phyloP scores from a whole-genome alignment of 2,797 vertebrate genomes.

The Phyllotis vaccarum region DNA sequence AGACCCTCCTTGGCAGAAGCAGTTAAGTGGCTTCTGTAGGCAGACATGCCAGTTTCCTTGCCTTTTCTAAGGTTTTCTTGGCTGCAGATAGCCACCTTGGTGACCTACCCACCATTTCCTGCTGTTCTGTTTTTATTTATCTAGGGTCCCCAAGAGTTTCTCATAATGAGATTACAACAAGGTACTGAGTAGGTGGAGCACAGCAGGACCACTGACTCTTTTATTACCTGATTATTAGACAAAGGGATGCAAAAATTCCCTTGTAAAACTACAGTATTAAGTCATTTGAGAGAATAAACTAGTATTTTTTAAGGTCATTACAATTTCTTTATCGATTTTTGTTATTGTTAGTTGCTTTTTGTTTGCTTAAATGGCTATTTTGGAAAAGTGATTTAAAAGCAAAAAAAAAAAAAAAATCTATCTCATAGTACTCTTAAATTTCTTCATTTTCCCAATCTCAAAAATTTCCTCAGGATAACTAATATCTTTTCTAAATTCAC shows the following conservation, averaged over 20 bases:
- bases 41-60: conserved; percentile 27
- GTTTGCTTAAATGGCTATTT: conserved; percentile 19
- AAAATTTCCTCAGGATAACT: background rate
- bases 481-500: conserved; percentile 12
- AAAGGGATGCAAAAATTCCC: background rate
- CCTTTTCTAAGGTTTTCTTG: background rate
- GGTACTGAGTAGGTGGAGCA: too few relatives aligned
- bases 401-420: background rate
- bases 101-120: background rate
- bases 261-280: background rate
- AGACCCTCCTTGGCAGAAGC: conserved; percentile 66
- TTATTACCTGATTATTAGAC: background rate
- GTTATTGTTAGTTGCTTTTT: background rate
- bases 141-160: background rate
- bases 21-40: conserved; percentile 42
- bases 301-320: background rate
- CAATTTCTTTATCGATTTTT: background rate
- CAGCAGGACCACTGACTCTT: background rate
- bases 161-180: background rate
- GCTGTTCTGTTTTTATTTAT: background rate
- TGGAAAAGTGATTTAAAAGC: background rate
- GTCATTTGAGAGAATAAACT: background rate
- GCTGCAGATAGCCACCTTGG: background rate
- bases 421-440: background rate
- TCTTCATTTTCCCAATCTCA: background rate